phyloP scores from a whole-genome alignment of 2,888 invertebrate species.

The Zele albiditarsus region DNA sequence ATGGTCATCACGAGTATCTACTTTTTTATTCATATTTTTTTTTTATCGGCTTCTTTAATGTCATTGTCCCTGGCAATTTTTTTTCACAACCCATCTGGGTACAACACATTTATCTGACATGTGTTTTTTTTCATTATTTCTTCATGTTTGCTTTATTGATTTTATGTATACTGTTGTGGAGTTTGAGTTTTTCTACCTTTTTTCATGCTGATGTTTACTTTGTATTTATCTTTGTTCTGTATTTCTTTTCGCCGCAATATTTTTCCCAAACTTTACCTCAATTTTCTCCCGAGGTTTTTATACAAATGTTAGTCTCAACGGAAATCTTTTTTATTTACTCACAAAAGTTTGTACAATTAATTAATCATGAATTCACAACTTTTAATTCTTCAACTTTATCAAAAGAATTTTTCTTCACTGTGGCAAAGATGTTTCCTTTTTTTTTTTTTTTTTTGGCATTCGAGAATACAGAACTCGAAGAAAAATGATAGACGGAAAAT shows the following conservation, averaged over 20 bases:
- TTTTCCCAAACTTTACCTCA: neutral
- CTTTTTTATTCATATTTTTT: neutral
- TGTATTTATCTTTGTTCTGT: neutral
- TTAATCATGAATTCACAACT: neutral
- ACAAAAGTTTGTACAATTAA: neutral
- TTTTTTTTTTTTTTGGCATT: neutral
- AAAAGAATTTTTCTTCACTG: neutral
- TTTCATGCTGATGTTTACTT: neutral
- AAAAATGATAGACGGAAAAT: neutral
- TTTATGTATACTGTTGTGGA: conserved; percentile 4
- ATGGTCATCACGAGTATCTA: neutral
- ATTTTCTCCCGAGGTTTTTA: neutral
- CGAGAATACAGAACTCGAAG: neutral
- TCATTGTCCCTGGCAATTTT: neutral
- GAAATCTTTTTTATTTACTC: neutral
- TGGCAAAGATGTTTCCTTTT: neutral
- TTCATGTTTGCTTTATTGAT: conserved; percentile 19
- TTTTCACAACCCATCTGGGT: conserved; percentile 9
- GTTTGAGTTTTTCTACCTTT: neutral
- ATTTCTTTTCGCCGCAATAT: neutral
- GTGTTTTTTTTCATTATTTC: conserved; percentile 4
- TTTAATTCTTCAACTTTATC: neutral
- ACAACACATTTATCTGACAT: neutral
- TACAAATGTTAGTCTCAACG: neutral
- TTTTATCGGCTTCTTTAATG: neutral